Base-by-base conservation (phyloP, 2,113 vertebrate species). In the Gallinago undulata region DNA sequence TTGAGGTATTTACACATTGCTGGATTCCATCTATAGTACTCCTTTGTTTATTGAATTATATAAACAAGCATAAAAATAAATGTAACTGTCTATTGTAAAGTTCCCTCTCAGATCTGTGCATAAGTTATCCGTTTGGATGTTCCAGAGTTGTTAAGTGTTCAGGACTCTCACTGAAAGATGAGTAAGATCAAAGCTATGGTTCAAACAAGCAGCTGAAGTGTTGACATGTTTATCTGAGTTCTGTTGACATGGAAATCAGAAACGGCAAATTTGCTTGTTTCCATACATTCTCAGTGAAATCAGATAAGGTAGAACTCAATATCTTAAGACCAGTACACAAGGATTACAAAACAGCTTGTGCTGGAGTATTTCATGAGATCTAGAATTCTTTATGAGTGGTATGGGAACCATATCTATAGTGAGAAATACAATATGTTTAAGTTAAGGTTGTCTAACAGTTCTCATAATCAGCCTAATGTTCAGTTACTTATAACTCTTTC, bases 21-120 rank as follows among this genome's bases (percentile, higher is more conserved):
- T 93, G 73, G 57, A 95, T 95, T 90, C 56, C 59, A 51, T 84
- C 87, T 89, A 88, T 48, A 45, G 72, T 47, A 86, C 77, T 90
- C 87, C 78, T 85, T 73, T 94, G 86, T 95, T 95, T 97, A 94
- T 96, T 97, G 94, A 87, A 81, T 43, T 85, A 85, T 47, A 93
- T 77, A 96, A 94, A 93, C 55, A 86, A 95, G 94, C 75, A 80
- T 82, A 87, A 82, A 89, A 97, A 89, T 95, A 91, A 73, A 47
- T 83, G 68, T 77, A 92, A 97, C 60, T 70, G 27, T 59, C 43
- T 68, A 81, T 35, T 25, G 53, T 41, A 48, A 94, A 69, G 28
- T 14, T 64, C 8, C 11, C 11, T 57, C 19, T 53, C 55, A 72
- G 64, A 66, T 64, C 25, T 73, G 19, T 27, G 22, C 45, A 68